These are phyloP conservation scores for Sialia sialis DNA, from an alignment of 2,113 vertebrate species.

Conservation along the genomic window DNA sequence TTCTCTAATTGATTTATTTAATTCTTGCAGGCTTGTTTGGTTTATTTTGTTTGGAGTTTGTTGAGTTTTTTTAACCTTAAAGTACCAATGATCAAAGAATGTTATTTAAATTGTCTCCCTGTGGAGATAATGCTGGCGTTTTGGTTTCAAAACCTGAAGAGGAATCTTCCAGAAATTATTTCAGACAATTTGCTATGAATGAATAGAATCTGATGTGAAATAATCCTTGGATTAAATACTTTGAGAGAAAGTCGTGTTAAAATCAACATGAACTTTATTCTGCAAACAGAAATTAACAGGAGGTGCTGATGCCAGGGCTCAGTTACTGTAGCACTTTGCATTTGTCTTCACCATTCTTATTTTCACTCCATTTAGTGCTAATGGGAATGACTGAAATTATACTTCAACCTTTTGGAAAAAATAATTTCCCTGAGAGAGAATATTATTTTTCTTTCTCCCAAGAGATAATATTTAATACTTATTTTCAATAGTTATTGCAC, in stretches of 20 bases:
- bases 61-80: not conserved
- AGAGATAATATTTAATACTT: conserved; percentile 2
- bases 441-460: not conserved
- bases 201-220: not conserved
- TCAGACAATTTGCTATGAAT: conserved; percentile 15
- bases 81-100: not conserved
- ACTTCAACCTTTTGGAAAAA: not conserved
- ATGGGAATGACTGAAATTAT: not conserved
- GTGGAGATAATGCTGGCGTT: not conserved
- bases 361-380: conserved; percentile 13
- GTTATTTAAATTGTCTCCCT: not conserved
- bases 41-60: not conserved
- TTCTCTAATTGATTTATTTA: not conserved
- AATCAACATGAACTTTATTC: conserved; percentile 34
- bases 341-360: not conserved
- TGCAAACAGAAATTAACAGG: conserved; percentile 2
- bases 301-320: not conserved
- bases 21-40: not conserved
- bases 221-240: conserved; percentile 18
- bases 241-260: not conserved
- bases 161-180: conserved; percentile 26
- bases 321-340: not conserved
- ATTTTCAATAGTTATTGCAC: not conserved
- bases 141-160: conserved; percentile 23
- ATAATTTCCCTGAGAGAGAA: not conserved